Evolutionary conservation across 2,797 vertebrate genomes (phyloP), one percentile per base, ranked within the genome.

Genomic region (Mastacembelus armatus): DNA sequence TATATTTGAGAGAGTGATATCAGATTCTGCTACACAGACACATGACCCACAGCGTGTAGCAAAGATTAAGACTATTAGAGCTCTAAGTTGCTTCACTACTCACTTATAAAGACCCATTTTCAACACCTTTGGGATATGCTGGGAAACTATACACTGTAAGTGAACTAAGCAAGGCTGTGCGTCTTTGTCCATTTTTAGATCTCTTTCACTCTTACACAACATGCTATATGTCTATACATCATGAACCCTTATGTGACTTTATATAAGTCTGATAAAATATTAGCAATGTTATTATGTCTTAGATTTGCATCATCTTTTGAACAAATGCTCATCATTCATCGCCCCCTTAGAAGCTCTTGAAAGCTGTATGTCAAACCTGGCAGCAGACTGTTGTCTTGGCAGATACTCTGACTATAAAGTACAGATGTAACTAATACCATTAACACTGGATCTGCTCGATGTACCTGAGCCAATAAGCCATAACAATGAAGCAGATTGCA

Each of bases 391-490:
- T 18, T 12, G 24, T 14, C 38, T 62, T 62, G 19, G 58, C 39
- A 65, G 38, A 38, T 44, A 44, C 22, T 62, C 35, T 51, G n/a
- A 45, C 39, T 48, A 35, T 30, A 77, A 26, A 54, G 55, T 45
- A 39, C 19, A 52, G 33, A 9, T 59, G 52, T 33, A 29, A 59
- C 45, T 32, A 32, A 36, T 15, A 10, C 2, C 15, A 42, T 66
- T 44, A 60, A 40, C 6, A 4, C 29, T 38, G 61, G 7, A 19
- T 47, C 26, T 36, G 51, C 60, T 66, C 52, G 61, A 58, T 64
- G 10, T 14, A 58, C 42, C 26, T 61, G 55, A 40, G 22, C 50
- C 72, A 69, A 51, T 18, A 33, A 71, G 71, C 44, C 29, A 15
- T 50, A 40, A 38, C 15, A 43, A 33, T 33, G 51, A 47, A 24